phyloP scores from a whole-genome alignment of 2,113 vertebrate genomes.

The Thamnophis sirtalis region DNA sequence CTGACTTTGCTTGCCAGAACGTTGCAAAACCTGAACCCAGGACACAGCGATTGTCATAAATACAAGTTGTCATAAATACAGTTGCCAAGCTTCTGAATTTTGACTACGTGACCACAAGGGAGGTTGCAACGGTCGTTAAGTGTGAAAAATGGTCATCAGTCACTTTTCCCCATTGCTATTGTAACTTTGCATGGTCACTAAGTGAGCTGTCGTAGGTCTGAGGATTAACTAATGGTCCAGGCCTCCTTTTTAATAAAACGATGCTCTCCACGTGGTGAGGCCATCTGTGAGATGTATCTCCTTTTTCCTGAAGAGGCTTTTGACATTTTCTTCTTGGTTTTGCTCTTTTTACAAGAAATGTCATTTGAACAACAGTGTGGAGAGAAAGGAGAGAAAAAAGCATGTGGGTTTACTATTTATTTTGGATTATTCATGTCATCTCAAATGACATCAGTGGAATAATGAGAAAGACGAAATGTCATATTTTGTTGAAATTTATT shows the following conservation, averaged over 20 bases:
- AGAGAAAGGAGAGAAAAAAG: not conserved
- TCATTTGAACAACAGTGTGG: constrained; percentile 34
- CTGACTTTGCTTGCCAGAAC: too few relatives aligned
- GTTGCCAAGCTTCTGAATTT: too few relatives aligned
- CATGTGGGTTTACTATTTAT: not conserved
- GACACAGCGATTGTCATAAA: too few relatives aligned
- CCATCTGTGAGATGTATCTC: not conserved
- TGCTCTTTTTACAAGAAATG: constrained; percentile 42
- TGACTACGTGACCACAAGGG: too few relatives aligned
- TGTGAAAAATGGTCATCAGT: too few relatives aligned
- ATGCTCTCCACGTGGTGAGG: accelerated
- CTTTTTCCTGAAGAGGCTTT: constrained; percentile 38
- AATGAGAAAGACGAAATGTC: constrained; percentile 18
- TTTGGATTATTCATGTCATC: constrained; percentile 32
- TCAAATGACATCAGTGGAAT: constrained; percentile 37
- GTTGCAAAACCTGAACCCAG: too few relatives aligned
- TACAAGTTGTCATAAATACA: too few relatives aligned
- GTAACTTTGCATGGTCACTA: too few relatives aligned
- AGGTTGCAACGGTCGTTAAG: too few relatives aligned
- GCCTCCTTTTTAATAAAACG: not conserved
- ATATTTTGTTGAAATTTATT: constrained; percentile 9
- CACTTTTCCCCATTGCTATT: too few relatives aligned
- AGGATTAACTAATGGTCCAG: too few relatives aligned
- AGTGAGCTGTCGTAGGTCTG: too few relatives aligned
- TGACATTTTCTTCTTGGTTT: constrained; percentile 36